phyloP scores from a whole-genome alignment of 2,797 vertebrate species.

The Scolopax bukidnonensis region DNA sequence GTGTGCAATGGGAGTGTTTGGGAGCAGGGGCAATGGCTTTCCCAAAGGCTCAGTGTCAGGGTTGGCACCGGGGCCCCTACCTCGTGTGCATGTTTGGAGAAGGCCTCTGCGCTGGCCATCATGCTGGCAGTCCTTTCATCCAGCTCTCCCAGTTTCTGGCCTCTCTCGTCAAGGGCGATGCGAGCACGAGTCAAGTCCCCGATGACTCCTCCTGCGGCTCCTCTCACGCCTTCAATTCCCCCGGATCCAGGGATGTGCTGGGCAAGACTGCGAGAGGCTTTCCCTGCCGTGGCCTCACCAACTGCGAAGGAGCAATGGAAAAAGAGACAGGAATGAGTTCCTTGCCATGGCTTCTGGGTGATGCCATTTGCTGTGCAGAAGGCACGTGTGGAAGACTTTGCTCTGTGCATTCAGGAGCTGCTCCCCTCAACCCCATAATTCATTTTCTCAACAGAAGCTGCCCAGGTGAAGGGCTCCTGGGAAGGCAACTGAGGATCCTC shows the following conservation, averaged over 20 bases:
- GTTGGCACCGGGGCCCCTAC: slow-evolving; percentile 67
- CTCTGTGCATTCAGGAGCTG: fast-evolving
- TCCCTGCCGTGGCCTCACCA: slow-evolving; percentile 93
- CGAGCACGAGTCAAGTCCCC: slow-evolving; percentile 92
- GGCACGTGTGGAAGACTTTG: fast-evolving
- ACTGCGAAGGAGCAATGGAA: slow-evolving; percentile 75
- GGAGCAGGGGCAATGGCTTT: neutral
- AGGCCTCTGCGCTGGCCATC: slow-evolving; percentile 94
- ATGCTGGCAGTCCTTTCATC: slow-evolving; percentile 94
- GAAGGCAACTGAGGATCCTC: neutral
- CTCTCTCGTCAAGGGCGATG: slow-evolving; percentile 94
- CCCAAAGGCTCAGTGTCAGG: neutral
- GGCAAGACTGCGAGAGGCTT: slow-evolving; percentile 92
- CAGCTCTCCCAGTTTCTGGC: slow-evolving; percentile 94
- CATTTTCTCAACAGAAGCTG: neutral
- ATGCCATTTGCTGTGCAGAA: fast-evolving
- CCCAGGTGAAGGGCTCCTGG: neutral
- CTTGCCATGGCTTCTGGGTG: fast-evolving
- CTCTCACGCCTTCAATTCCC: slow-evolving; percentile 90
- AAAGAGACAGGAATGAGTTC: neutral
- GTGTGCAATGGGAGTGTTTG: neutral
- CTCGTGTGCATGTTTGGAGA: slow-evolving; percentile 98
- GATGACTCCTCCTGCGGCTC: slow-evolving; percentile 88
- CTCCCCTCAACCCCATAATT: fast-evolving
- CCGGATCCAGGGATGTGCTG: slow-evolving; percentile 95